Percentiles rank a stretch among this genome's conserved stretches.
Evolutionary conservation across 2,888 invertebrate species (phyloP).

Genomic region (Drosophila neotestacea): DNA sequence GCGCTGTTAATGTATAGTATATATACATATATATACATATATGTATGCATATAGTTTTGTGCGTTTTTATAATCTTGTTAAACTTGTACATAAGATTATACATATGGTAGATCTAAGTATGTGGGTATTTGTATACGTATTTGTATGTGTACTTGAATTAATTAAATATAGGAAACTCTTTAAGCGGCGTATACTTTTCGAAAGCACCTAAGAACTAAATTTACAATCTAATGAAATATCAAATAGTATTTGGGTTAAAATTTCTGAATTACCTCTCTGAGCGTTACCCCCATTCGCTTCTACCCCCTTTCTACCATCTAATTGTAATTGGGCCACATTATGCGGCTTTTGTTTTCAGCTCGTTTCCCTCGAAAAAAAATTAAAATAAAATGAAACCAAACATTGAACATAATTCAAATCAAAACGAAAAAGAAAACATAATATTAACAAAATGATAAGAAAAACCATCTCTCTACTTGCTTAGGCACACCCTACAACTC

Average conservation of each 20-base stretch:
- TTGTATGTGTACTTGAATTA: conserved; percentile 40
- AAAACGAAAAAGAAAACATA: conserved; percentile 16
- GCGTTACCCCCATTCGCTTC: conserved; percentile 31
- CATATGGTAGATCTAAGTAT: conserved; percentile 24
- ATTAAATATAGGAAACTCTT: conserved; percentile 77
- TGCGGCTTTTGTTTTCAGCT: conserved; percentile 47
- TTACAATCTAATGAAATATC: conserved; percentile 72
- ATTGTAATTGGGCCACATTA: conserved; percentile 30
- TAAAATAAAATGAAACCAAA: conserved; percentile 8
- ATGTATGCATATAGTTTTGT: conserved; percentile 22
- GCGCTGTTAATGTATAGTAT: conserved; percentile 6
- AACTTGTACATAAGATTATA: conserved; percentile 12
- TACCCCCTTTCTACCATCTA: conserved; percentile 22
- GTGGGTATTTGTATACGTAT: conserved; percentile 21
- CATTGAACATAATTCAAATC: conserved; percentile 28
- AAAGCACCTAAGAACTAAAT: conserved; percentile 80
- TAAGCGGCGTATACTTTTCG: conserved; percentile 83
- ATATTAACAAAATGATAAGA: background rate
- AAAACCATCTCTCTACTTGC: conserved; percentile 19
- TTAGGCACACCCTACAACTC: conserved; percentile 88
- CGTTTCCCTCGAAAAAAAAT: conserved; percentile 19
- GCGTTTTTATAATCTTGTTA: conserved; percentile 16
- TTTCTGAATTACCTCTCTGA: conserved; percentile 61
- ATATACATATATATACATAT: conserved; percentile 2
- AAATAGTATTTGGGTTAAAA: conserved; percentile 80